Base-by-base conservation (phyloP, 2,113 vertebrate species). In the Entelurus aequoreus region DNA sequence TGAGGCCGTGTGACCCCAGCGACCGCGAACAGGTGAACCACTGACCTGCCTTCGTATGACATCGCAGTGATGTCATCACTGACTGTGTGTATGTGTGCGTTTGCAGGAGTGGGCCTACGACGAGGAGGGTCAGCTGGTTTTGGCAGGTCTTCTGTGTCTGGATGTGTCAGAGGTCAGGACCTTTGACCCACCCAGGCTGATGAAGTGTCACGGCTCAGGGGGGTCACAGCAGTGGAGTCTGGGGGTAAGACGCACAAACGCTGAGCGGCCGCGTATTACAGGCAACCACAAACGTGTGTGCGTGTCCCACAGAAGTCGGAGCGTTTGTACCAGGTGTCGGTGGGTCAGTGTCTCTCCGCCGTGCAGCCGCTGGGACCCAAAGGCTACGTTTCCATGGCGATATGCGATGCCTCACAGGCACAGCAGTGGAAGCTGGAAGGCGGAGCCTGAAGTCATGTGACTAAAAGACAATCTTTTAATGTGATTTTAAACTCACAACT, bases 161-260 rank as follows among this genome's bases (percentile, higher is more conserved):
- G 96, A 99, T 10, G 90, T 98, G 75, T 94, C 92, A 0, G 96
- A 99, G 74, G 93, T 94, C 2, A 90, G 92, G 48, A 94, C 94
- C 0, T 91, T 91, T 0, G 95, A 98, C 62, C 93, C 94, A 0
- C 96, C 97, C 0, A 90, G 95, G 1, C 92, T 99, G 52, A 99
- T 99, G 96, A 99, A 99, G 38, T 98, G 96, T 79, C 97, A 98
- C 0, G 97, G 96, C 0, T 98, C 97, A 0, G 97, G 96, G 0
- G 97, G 97, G 7, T 98, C 96, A 0, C 97, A 99, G 87, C 97
- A 98, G 81, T 99, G 97, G 97, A 91, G 89, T 0, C 81, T 98
- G 0, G 94, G 94, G 91, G 97, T 98, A 48, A 84, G 78, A 65
- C 1, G 0, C 4, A 48, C 49, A 62, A 36, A 50, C 51, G 54